Evolutionary conservation across 2,888 invertebrate genomes (phyloP), one percentile per base, ranked within the genome.

Genomic region (Luperina nickerlii): DNA sequence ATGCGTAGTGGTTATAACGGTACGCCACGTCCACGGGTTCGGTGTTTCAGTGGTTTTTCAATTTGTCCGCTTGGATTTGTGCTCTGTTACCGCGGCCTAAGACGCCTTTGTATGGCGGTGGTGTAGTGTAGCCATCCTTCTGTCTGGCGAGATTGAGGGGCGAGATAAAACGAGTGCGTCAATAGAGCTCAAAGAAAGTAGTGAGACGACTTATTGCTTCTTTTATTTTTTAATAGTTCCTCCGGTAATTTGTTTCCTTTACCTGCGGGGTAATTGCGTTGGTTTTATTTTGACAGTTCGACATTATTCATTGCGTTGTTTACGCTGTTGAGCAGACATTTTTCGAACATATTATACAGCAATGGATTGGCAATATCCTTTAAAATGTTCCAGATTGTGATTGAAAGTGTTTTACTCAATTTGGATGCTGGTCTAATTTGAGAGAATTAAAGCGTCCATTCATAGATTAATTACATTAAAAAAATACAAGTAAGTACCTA

Each of bases 21-120:
- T 87, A 83, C 80, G 80, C 85, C 87, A 83, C 82, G 74, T 82
- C 38, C 38, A 54, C 54, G 38, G 62, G 75, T 69, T 87, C 88
- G 76, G 83, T 87, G 90, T 88, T 87, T 89, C 86, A 87, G 89
- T 86, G 89, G 91, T 90, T 91, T 92, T 92, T 92, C 92, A 92
- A 92, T 92, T 92, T 91, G 91, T 90, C 82, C 88, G 81, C 79
- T 79, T 85, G 90, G 88, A 91, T 90, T 90, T 88, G 86, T 89
- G 85, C 86, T 85, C 85, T 85, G 85, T 79, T 88, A 83, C 82
- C 48, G 81, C 67, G 83, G 84, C 85, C 87, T 87, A 87, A 86
- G 85, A 78, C 80, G 78, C 75, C 75, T 88, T 84, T 85, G 82
- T 88, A 72, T 69, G 57, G 63, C 48, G 66, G 62, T 77, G 51